phyloP scores from a whole-genome alignment of 2,797 vertebrate species.

The Danionella dracula region DNA sequence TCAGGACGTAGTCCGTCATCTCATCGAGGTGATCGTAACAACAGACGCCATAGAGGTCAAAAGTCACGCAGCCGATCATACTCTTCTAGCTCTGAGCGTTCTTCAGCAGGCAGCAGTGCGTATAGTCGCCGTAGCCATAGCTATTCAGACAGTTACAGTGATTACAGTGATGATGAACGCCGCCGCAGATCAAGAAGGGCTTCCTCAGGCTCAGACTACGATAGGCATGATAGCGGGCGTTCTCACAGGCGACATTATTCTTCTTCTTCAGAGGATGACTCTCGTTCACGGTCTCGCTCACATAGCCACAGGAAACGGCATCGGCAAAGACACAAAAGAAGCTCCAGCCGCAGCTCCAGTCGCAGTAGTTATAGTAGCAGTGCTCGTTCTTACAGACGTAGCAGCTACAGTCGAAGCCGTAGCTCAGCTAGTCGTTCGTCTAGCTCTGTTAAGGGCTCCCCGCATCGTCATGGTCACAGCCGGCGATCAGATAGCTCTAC shows the following conservation, averaged over 20 bases:
- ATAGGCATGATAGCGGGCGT: slow-evolving; percentile 70
- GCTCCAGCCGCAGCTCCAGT: slow-evolving; percentile 74
- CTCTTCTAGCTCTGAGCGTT: slow-evolving; percentile 85
- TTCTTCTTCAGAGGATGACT: slow-evolving; percentile 77
- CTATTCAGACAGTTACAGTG: slow-evolving; percentile 89
- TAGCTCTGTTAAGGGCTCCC: slow-evolving; percentile 69
- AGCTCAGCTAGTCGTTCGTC: slow-evolving; percentile 88
- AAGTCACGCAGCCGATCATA: slow-evolving; percentile 81
- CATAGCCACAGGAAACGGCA: slow-evolving; percentile 77
- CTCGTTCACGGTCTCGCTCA: slow-evolving; percentile 84
- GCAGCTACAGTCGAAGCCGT: slow-evolving; percentile 85
- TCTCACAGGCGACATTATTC: slow-evolving; percentile 84
- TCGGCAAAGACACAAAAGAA: slow-evolving; percentile 66
- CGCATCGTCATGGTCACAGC: slow-evolving; percentile 63
- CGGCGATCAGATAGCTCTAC: slow-evolving; percentile 77
- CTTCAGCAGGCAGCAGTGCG: slow-evolving; percentile 81
- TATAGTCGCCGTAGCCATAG: slow-evolving; percentile 86
- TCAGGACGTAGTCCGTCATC: slow-evolving; percentile 80
- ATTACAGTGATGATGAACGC: slow-evolving; percentile 80
- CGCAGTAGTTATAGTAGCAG: slow-evolving; percentile 88
- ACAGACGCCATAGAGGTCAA: slow-evolving; percentile 65
- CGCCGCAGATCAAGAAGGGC: slow-evolving; percentile 60
- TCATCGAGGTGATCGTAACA: slow-evolving; percentile 70
- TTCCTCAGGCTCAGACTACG: slow-evolving; percentile 84
- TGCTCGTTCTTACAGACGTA: slow-evolving; percentile 84